A percentile compares a stretch with the other conserved stretches of the same genome.
Evolutionary conservation across 2,113 vertebrate species (phyloP).

Genomic region (Hyperopisus bebe): DNA sequence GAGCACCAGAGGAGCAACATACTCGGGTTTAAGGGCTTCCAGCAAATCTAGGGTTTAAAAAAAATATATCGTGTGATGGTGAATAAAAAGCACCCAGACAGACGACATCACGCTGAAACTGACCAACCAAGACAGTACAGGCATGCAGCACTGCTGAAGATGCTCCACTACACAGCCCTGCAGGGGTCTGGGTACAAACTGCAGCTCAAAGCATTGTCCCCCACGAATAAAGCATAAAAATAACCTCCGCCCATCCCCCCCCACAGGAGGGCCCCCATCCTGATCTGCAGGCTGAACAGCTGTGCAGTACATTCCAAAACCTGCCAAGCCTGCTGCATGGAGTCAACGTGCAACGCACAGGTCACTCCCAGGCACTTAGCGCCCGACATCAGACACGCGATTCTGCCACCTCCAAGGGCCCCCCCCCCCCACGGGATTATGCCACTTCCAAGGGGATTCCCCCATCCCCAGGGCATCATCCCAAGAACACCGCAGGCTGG

Average conservation of each 20-base stretch:
- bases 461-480: not conserved
- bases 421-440: too few species aligned
- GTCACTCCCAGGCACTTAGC: not conserved
- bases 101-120: not conserved
- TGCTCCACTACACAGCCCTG: not conserved
- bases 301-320: not conserved
- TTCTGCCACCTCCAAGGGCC: not conserved
- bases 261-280: not conserved
- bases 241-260: not conserved
- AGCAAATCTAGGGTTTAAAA: constrained; percentile 66
- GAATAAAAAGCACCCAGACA: not conserved
- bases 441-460: not conserved
- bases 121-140: not conserved
- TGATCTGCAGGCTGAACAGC: not conserved
- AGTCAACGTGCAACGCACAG: not conserved
- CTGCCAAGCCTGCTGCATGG: not conserved
- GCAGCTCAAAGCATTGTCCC: not conserved
- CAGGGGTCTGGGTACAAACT: not conserved
- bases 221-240: not conserved
- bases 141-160: not conserved
- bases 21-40: constrained; percentile 81
- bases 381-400: not conserved
- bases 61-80: not conserved
- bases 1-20: constrained; percentile 82
- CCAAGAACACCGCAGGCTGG: not conserved